Percentiles rank a stretch among this genome's conserved stretches.
Conservation (phyloP, 2,888 invertebrate genomes). For the Omphaloscelis lunosa region DNA sequence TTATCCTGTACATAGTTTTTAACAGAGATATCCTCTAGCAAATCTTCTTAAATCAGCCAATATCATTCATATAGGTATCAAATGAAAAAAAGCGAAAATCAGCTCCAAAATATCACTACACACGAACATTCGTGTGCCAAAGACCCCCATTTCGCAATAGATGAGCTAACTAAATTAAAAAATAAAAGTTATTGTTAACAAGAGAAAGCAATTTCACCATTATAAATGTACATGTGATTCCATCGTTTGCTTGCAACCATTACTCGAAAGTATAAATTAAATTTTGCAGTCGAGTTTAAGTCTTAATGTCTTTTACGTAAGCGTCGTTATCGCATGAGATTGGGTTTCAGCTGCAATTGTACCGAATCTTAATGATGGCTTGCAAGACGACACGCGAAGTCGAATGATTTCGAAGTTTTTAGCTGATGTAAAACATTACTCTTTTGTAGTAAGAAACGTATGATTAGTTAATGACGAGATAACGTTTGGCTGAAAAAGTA, state of each 20-base stretch:
- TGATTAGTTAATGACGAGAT: slow-evolving; percentile 31
- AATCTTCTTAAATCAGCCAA: slow-evolving; percentile 14
- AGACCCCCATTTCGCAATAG: slow-evolving; percentile 61
- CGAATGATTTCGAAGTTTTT: slow-evolving; percentile 56
- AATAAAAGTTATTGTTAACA: slow-evolving; percentile 72
- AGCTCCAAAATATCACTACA: slow-evolving; percentile 30
- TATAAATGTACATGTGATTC: slow-evolving; percentile 80
- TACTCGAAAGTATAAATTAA: slow-evolving; percentile 74
- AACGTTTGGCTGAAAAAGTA: slow-evolving; percentile 24
- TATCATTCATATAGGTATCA: neutral
- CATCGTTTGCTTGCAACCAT: slow-evolving; percentile 76
- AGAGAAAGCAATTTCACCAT: slow-evolving; percentile 80
- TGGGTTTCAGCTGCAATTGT: slow-evolving; percentile 50
- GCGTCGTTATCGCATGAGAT: slow-evolving; percentile 49
- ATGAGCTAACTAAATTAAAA: slow-evolving; percentile 68
- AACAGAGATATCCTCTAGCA: neutral
- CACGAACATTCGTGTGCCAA: slow-evolving; percentile 60
- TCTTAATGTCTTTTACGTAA: slow-evolving; percentile 59
- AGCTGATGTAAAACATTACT: slow-evolving; percentile 47
- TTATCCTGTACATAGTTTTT: neutral
- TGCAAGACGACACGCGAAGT: slow-evolving; percentile 60
- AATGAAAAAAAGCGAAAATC: slow-evolving; percentile 38
- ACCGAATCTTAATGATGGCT: slow-evolving; percentile 64
- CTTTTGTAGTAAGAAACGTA: slow-evolving; percentile 34
- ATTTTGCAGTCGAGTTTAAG: slow-evolving; percentile 59